Evolutionary conservation across 2,888 invertebrate species (phyloP), one percentile per base, ranked within the genome.

Genomic region (Drosophila planitibia): DNA sequence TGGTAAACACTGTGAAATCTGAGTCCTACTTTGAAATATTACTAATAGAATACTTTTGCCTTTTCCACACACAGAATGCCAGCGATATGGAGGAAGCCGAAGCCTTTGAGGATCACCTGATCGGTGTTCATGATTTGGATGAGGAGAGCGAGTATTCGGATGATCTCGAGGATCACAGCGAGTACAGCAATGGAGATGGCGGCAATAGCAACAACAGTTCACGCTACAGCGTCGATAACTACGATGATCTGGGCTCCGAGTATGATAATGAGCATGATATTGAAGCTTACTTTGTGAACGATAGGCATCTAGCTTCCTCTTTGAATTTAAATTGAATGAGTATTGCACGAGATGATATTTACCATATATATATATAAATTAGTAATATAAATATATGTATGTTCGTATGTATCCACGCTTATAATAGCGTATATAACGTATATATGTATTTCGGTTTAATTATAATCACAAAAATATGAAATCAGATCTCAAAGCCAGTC

Each of bases 11-110:
- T 33, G 76, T 55, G 16, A 16, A 58, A n/a, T 0, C 5, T 4
- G n/a, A n/a, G n/a, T 22, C 10, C 4, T 47, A 25, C 25, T 47
- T 47, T 25, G n/a, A n/a, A 2, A 19, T 28, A 32, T 41, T n/a
- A 14, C 16, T n/a, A 14, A 41, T 9, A 32, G 0, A 16, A 16
- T 41, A 7, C 10, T 2, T 25, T 57, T 25, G 28, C 1, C 14
- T 53, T 44, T 12, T 5, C 7, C 16, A 5, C 54, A 32, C 12
- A 10, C 25, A 87, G 92, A 92, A 92, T 41, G 93, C 93, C 25
- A 92, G 90, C n/a, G 92, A 92, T 64, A 66, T 89, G 5, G 91
- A 91, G n/a, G 91, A 90, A 0, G 59, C 75, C 28, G 90, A 91
- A 14, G 86, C 61, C 3, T 76, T 81, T 19, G 91, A 83, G 2